Conservation (phyloP, 2,888 invertebrate genomes). For the Zonitis immaculata region DNA sequence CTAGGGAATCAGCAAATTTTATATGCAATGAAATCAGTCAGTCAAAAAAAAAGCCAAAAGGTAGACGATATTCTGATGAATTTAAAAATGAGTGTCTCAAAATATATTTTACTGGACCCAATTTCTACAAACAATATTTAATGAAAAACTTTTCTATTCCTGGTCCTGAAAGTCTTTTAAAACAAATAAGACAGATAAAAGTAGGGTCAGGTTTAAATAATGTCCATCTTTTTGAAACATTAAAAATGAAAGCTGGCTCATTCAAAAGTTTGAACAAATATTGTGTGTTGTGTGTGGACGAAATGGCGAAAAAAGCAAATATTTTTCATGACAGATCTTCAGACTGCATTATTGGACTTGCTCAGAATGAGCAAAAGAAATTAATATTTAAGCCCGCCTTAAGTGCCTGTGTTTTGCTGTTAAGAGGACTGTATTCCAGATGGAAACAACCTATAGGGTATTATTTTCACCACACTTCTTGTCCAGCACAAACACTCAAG, state of each 20-base stretch:
- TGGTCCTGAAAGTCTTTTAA: background rate
- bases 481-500: slow-evolving; percentile 9
- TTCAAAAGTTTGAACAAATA: slow-evolving; percentile 4
- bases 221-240: slow-evolving; percentile 3
- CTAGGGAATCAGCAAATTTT: background rate
- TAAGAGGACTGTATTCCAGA: slow-evolving; percentile 5
- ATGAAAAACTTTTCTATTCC: slow-evolving; percentile 1
- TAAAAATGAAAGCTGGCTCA: slow-evolving; percentile 6
- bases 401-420: slow-evolving; percentile 14
- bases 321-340: slow-evolving; percentile 5
- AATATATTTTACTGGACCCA: slow-evolving; percentile 10
- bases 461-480: slow-evolving; percentile 10
- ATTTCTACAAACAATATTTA: slow-evolving; percentile 8
- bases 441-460: slow-evolving; percentile 13
- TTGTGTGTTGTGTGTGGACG: slow-evolving; percentile 10
- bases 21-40: background rate
- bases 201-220: slow-evolving; percentile 8
- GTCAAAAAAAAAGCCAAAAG: slow-evolving; percentile 3
- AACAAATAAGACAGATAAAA: background rate
- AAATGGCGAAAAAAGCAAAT: slow-evolving; percentile 15
- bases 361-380: slow-evolving; percentile 9
- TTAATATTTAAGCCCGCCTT: slow-evolving; percentile 10
- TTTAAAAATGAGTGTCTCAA: slow-evolving; percentile 11
- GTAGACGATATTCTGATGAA: slow-evolving; percentile 5
- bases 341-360: slow-evolving; percentile 7